Conservation (phyloP, 1,140 invertebrate genomes). For the Eupeodes corollae region DNA sequence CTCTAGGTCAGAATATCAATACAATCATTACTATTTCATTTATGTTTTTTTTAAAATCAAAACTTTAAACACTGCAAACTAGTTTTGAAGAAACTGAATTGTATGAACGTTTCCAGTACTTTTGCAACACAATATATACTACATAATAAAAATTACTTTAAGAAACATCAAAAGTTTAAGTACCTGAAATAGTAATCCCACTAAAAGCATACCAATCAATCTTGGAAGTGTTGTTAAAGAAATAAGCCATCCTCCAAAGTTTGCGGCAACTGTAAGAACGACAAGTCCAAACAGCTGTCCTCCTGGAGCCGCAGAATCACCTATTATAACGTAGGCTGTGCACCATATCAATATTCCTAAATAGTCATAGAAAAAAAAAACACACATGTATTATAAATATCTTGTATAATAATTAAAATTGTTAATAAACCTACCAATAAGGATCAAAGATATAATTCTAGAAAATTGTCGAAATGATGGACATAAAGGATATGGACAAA, state of each 20-base stretch:
- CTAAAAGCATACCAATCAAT: constrained; percentile 75
- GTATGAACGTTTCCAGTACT: too few relatives aligned
- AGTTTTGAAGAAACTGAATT: too few relatives aligned
- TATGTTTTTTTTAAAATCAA: too few relatives aligned
- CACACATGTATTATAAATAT: not conserved
- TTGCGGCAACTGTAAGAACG: constrained; percentile 57
- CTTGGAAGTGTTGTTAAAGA: constrained; percentile 69
- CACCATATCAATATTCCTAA: constrained; percentile 64
- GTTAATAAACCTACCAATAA: constrained; percentile 43
- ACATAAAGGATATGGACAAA: constrained; percentile 70
- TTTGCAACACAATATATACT: too few relatives aligned
- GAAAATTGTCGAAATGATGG: constrained; percentile 68
- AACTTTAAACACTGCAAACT: too few relatives aligned
- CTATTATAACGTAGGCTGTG: constrained; percentile 57
- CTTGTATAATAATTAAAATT: not conserved
- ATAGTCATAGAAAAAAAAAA: not conserved
- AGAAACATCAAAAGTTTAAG: too few relatives aligned
- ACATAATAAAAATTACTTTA: too few relatives aligned
- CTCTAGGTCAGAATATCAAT: too few relatives aligned
- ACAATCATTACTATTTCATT: too few relatives aligned
- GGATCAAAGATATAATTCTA: constrained; percentile 51
- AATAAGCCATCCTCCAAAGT: constrained; percentile 70
- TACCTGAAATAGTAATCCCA: constrained; percentile 61
- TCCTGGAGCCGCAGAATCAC: constrained; percentile 59
- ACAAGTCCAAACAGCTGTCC: constrained; percentile 72